These are phyloP conservation scores for Amblyopsis hoosieri DNA, from an alignment of 2,797 vertebrate species.

Conservation along the genomic window DNA sequence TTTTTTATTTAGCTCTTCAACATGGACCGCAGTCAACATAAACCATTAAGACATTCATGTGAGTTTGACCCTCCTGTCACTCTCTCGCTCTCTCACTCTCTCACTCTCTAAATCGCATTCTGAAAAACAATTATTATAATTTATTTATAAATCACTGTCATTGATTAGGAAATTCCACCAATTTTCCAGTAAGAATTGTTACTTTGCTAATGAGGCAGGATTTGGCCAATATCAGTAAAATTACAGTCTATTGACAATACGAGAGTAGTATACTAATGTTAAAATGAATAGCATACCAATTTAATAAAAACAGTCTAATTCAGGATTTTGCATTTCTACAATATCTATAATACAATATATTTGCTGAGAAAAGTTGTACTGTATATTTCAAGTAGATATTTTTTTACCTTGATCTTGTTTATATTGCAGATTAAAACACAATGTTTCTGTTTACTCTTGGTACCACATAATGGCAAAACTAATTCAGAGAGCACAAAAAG, in stretches of 20 bases:
- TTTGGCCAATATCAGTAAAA: not conserved
- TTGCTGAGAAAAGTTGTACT: not conserved
- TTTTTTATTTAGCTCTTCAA: no score
- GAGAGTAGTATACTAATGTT: not conserved
- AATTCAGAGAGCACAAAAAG: not conserved
- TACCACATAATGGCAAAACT: not conserved
- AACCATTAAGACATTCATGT: no score
- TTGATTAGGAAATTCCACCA: conserved; percentile 16
- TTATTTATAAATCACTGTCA: conserved; percentile 35
- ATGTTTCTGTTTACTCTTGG: not conserved
- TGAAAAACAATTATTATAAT: conserved; percentile 16
- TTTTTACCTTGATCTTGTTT: not conserved
- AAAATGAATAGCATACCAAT: not conserved
- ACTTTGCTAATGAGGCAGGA: not conserved
- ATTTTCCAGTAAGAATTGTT: not conserved
- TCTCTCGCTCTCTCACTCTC: no score
- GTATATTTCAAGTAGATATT: not conserved
- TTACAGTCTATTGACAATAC: not conserved
- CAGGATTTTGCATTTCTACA: not conserved
- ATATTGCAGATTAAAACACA: not conserved
- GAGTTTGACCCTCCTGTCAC: no score
- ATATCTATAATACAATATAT: not conserved
- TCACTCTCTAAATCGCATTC: no score
- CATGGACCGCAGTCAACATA: no score
- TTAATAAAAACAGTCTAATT: no score